Conservation (phyloP, 1,140 invertebrate species). For the Sinella curviseta region DNA sequence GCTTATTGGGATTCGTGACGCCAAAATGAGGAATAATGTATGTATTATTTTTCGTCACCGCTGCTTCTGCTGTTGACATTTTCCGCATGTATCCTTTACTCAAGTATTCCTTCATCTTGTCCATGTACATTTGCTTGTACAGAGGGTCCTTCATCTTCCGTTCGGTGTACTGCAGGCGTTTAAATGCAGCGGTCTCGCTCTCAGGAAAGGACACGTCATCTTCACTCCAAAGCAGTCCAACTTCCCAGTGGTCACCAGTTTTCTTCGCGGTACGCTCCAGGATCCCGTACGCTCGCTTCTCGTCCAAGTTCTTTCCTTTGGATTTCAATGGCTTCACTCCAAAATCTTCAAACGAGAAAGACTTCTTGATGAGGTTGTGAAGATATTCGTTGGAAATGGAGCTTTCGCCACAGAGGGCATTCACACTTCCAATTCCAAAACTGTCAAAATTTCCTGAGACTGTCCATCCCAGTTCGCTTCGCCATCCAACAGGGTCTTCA, state of each 20-base stretch:
- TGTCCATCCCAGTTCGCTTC: background rate
- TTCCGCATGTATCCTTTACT: background rate
- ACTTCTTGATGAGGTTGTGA: background rate
- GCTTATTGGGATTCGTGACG: slow-evolving; percentile 19
- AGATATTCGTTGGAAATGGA: background rate
- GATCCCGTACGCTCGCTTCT: background rate
- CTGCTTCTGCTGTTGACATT: background rate
- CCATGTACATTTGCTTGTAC: background rate
- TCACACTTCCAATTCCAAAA: background rate
- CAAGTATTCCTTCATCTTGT: background rate
- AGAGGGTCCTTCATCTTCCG: background rate
- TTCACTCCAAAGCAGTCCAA: slow-evolving; percentile 4
- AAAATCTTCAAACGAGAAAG: background rate
- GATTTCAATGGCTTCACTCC: background rate
- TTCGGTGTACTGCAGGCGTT: background rate
- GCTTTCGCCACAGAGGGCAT: background rate
- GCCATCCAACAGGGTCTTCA: background rate
- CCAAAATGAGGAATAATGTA: slow-evolving; percentile 17
- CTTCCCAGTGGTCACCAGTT: background rate
- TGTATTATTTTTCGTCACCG: background rate
- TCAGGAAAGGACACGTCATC: background rate
- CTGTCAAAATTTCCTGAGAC: background rate
- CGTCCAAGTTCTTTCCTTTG: background rate
- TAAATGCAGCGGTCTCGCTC: background rate
- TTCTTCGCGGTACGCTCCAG: background rate